These are phyloP conservation scores for Actinernus sp. DNA, from an alignment of 92 coral and sea anemone species.

Conservation along the genomic window DNA sequence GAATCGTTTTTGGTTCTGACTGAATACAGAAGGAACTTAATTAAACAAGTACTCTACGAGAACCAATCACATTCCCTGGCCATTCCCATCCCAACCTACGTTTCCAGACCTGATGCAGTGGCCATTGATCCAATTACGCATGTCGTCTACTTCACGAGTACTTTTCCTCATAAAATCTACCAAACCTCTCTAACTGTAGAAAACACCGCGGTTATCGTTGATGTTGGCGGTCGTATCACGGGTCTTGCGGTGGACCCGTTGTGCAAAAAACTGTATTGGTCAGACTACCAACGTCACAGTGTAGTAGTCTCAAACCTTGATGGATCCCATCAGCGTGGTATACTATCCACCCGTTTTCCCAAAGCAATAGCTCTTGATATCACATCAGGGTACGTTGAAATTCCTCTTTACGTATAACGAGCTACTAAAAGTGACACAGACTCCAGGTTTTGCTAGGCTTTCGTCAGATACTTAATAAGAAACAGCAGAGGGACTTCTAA, in stretches of 20 bases:
- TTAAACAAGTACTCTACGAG: background rate
- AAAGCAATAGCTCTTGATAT: constrained; percentile 17
- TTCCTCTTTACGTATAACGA: background rate
- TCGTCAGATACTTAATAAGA: no score
- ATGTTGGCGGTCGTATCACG: background rate
- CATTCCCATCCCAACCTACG: background rate
- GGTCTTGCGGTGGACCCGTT: constrained; percentile 17
- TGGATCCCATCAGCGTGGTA: background rate
- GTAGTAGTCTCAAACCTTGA: constrained; percentile 23
- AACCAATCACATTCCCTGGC: background rate
- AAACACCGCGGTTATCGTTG: background rate
- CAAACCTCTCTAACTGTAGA: background rate
- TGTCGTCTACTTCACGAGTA: background rate
- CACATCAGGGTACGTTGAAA: constrained; percentile 6
- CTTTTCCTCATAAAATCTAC: background rate
- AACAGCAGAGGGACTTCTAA: no score
- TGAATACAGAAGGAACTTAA: constrained; percentile 8
- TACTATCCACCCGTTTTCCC: background rate
- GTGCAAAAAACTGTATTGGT: constrained; percentile 34
- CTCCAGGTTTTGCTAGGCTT: no score
- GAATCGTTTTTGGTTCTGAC: constrained; percentile 12
- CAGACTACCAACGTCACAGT: background rate
- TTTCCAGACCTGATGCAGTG: background rate
- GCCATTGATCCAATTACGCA: constrained; percentile 15
- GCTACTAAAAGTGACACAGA: no score